Evolutionary conservation across 1,140 invertebrate genomes (phyloP), one percentile per base, ranked within the genome.

Genomic region (Neuroterus valhalla): DNA sequence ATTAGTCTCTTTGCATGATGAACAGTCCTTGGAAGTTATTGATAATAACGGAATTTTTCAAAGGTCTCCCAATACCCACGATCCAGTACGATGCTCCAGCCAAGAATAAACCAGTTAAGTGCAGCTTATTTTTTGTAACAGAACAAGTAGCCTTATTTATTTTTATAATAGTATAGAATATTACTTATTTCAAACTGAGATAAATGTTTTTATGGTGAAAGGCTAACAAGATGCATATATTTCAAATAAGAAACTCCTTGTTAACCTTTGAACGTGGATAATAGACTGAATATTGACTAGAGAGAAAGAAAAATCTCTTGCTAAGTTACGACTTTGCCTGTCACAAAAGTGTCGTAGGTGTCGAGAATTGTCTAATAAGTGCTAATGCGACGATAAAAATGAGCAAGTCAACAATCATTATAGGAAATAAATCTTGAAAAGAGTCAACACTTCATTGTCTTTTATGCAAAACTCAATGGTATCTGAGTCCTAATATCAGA

Each of bases 381-480:
- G 55, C 55, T 62, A 62, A 62, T 38, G 31, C n/a, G 23, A 23
- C 55, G 55, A 62, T 62, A 62, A 81, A 78, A 80, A 70, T 81
- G 68, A 66, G 62, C 70, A 68, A 75, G 71, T 78, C 72, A 70
- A 78, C 70, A 72, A 78, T 80, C 79, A 78, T 78, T 75, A 78
- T 76, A 52, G 17, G 38, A 62, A 68, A 43, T 69, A 76, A 78
- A 84, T 69, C 71, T 68, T 66, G 55, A 62, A 74, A 26, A 67
- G 76, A 77, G 80, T 78, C 80, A 75, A 72, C 71, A 52, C 66
- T 19, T 78, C 70, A 85, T 85, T 85, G 83, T 85, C 78, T 83
- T 78, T 78, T 85, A 85, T 84, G 84, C 79, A 82, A 82, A 83
- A 70, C 46, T 44, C 44, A 26, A 52, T 21, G 14, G 19, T 81